Evolutionary conservation across 2,113 vertebrate species (phyloP).

Genomic region (Cochlearius cochlearius): DNA sequence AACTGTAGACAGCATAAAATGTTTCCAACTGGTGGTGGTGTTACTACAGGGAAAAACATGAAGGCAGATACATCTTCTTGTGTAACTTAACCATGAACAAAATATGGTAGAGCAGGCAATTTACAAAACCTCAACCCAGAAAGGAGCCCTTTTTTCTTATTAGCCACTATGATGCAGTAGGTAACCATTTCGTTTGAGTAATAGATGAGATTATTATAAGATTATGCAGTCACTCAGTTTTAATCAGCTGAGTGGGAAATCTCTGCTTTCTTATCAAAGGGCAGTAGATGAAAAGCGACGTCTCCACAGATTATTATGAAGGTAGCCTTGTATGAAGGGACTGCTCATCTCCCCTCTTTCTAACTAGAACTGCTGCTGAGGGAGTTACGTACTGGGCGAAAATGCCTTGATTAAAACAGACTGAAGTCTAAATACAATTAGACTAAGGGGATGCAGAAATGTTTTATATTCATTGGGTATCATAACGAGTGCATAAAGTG

Average conservation of each 20-base stretch:
- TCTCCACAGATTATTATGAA: neutral
- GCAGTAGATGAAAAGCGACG: constrained; percentile 1
- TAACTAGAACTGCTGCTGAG: neutral
- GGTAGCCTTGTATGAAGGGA: constrained; percentile 8
- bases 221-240: constrained; percentile 22
- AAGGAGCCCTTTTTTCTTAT: neutral
- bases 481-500: neutral
- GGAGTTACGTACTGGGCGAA: neutral
- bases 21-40: neutral
- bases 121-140: neutral
- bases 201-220: neutral
- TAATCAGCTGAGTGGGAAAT: constrained; percentile 40
- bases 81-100: neutral
- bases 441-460: neutral
- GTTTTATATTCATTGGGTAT: neutral
- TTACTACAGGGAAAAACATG: neutral
- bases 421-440: constrained; percentile 39
- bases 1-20: neutral
- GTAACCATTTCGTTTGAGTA: constrained; percentile 6
- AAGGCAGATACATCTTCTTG: neutral
- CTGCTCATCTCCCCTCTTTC: neutral
- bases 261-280: constrained; percentile 38
- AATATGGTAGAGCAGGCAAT: neutral
- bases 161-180: neutral
- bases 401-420: constrained; percentile 27